Evolutionary conservation across 1,140 invertebrate genomes (phyloP).

Genomic region (Drosophila busckii): DNA sequence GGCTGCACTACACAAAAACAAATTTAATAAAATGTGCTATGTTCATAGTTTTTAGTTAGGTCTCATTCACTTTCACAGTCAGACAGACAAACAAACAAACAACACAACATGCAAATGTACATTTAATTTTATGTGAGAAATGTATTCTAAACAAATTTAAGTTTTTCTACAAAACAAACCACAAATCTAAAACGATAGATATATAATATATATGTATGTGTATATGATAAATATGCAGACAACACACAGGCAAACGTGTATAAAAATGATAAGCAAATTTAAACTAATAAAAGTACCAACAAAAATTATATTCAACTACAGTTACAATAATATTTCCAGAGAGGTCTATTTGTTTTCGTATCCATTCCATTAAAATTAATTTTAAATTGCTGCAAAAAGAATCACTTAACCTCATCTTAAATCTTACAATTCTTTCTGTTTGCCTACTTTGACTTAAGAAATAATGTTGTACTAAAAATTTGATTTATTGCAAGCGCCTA

Average conservation of each 20-base stretch:
- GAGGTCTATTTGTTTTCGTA: no score
- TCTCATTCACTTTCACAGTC: constrained; percentile 39
- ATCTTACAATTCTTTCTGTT: no score
- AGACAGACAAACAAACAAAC: constrained; percentile 33
- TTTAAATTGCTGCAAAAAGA: no score
- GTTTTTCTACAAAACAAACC: constrained; percentile 64
- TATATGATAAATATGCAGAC: constrained; percentile 40
- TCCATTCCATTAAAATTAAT: no score
- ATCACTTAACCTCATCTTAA: no score
- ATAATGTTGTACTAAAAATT: constrained; percentile 26
- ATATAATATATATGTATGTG: constrained; percentile 29
- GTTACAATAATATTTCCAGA: no score
- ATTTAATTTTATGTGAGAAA: constrained; percentile 56
- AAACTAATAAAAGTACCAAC: constrained; percentile 12
- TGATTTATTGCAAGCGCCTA: neutral
- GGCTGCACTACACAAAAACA: constrained; percentile 63
- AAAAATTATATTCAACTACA: constrained; percentile 38
- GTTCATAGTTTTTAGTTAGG: constrained; percentile 76
- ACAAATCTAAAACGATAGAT: constrained; percentile 53
- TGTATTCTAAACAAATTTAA: constrained; percentile 43
- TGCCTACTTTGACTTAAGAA: no score
- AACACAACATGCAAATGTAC: constrained; percentile 24
- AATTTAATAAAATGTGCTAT: constrained; percentile 64
- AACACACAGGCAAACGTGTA: constrained; percentile 57
- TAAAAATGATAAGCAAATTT: constrained; percentile 28